Conservation (phyloP, 2,113 vertebrate species). For the Orycteropus afer region DNA sequence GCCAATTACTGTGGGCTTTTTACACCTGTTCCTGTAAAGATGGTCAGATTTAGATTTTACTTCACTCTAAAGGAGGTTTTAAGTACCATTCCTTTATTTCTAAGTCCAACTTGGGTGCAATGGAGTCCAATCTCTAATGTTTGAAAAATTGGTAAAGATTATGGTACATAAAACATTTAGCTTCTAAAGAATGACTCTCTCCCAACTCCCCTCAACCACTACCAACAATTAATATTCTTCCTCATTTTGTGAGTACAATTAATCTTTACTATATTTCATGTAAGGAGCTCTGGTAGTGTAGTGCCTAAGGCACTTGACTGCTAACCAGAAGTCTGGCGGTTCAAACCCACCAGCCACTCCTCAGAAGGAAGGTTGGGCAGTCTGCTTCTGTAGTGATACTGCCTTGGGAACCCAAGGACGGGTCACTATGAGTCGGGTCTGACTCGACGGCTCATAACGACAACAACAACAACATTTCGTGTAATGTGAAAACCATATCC, state of each 20-base stretch:
- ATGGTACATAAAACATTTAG: background rate
- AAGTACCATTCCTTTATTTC: conserved; percentile 3
- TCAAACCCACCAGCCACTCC: no score
- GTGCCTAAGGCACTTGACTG: no score
- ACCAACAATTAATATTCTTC: background rate
- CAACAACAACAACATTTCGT: no score
- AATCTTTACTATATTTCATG: background rate
- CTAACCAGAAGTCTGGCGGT: no score
- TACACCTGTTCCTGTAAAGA: background rate
- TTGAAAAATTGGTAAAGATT: conserved; percentile 38
- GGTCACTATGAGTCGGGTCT: no score
- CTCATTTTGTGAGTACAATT: background rate
- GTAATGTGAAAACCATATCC: background rate
- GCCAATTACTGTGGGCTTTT: background rate
- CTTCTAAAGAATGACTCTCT: background rate
- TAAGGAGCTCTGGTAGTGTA: no score
- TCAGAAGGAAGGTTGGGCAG: no score
- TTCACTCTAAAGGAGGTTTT: background rate
- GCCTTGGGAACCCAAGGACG: no score
- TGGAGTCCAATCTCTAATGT: background rate
- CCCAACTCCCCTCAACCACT: background rate
- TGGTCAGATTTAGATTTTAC: background rate
- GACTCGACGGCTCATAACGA: no score
- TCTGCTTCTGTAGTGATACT: no score
- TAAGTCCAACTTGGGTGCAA: background rate